A percentile compares a stretch with the other conserved stretches of the same genome.
Conservation (phyloP, 2,113 vertebrate species). For the Pimephales promelas region DNA sequence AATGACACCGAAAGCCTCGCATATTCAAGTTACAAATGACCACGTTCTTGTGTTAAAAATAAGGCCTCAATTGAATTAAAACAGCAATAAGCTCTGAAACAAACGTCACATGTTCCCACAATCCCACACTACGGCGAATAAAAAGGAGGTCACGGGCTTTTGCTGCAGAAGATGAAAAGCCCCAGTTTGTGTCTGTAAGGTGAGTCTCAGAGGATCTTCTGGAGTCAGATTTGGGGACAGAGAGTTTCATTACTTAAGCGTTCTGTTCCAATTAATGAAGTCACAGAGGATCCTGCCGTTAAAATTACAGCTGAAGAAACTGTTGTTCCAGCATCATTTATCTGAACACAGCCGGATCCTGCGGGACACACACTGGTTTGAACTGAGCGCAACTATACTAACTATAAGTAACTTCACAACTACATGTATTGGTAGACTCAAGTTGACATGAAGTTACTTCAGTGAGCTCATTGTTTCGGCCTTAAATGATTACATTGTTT, state of each 20-base stretch:
- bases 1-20: too few species aligned
- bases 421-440: too few species aligned
- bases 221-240: conserved; percentile 8
- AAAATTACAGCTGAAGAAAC: background rate
- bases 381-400: too few species aligned
- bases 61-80: background rate
- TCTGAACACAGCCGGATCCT: conserved; percentile 3
- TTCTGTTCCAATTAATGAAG: conserved; percentile 22
- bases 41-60: too few species aligned
- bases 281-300: conserved; percentile 2
- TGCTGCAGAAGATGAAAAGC: background rate
- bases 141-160: conserved; percentile 39
- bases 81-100: background rate
- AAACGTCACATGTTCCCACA: background rate
- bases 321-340: background rate
- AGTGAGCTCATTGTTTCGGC: too few species aligned
- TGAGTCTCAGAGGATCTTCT: conserved; percentile 5
- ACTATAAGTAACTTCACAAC: too few species aligned
- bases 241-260: conserved; percentile 26
- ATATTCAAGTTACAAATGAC: too few species aligned
- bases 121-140: background rate
- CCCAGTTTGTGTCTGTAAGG: background rate
- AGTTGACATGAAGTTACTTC: too few species aligned
- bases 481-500: too few species aligned
- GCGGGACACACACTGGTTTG: background rate